These are phyloP conservation scores for Apistogramma diplotaenia DNA, from an alignment of 2,113 vertebrate species.

Conservation along the genomic window DNA sequence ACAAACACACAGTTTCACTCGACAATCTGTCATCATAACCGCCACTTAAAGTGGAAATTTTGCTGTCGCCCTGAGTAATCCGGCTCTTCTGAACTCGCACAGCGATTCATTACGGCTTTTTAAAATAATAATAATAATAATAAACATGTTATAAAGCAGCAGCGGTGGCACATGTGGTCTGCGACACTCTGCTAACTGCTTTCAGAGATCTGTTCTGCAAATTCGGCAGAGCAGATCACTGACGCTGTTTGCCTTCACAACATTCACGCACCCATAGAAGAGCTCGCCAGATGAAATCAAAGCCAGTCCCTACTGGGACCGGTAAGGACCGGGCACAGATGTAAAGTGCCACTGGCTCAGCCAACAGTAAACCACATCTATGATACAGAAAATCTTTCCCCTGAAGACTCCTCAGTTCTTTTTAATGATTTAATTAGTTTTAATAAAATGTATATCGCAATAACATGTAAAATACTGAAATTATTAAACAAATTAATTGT, in stretches of 20 bases:
- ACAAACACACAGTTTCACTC: background rate
- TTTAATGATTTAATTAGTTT: background rate
- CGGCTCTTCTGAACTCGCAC: background rate
- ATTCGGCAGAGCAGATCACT: background rate
- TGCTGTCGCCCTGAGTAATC: background rate
- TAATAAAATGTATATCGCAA: background rate
- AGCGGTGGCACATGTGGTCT: background rate
- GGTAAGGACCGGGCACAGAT: too few species aligned
- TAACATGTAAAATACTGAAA: background rate
- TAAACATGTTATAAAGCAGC: background rate
- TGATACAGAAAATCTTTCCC: background rate
- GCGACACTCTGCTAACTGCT: background rate
- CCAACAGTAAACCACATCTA: background rate
- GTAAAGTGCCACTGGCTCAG: too few species aligned
- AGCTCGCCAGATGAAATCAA: background rate
- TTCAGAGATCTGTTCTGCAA: background rate
- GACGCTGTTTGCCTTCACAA: background rate
- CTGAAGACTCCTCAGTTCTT: background rate
- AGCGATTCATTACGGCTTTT: background rate
- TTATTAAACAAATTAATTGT: background rate
- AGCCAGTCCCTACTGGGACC: too few species aligned
- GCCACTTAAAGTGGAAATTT: background rate
- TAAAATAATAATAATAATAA: background rate
- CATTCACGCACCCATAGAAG: background rate
- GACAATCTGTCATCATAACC: background rate